Evolutionary conservation across 2,888 invertebrate genomes (phyloP).

Genomic region (Metalampra italica): DNA sequence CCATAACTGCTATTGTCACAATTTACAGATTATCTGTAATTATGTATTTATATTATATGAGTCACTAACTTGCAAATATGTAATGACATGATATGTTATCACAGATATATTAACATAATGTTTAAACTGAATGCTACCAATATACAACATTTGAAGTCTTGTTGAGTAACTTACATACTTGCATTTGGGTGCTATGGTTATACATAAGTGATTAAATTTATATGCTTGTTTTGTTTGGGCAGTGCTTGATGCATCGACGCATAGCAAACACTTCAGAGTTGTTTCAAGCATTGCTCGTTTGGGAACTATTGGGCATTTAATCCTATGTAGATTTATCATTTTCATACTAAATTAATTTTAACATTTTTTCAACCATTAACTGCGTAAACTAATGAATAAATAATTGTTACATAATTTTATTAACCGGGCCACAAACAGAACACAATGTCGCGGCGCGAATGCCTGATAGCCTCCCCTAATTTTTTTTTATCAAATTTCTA

Average conservation of each 20-base stretch:
- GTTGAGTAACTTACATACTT: slow-evolving; percentile 75
- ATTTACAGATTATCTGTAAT: slow-evolving; percentile 74
- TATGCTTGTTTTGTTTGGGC: slow-evolving; percentile 71
- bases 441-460: slow-evolving; percentile 72
- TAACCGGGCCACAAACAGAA: slow-evolving; percentile 66
- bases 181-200: slow-evolving; percentile 78
- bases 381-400: slow-evolving; percentile 71
- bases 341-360: slow-evolving; percentile 78
- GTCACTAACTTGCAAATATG: slow-evolving; percentile 80
- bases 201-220: slow-evolving; percentile 69
- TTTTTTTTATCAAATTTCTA: slow-evolving; percentile 46
- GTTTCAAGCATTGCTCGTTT: slow-evolving; percentile 61
- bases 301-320: slow-evolving; percentile 80
- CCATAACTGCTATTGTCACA: slow-evolving; percentile 75
- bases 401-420: slow-evolving; percentile 64
- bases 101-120: slow-evolving; percentile 65
- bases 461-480: slow-evolving; percentile 75
- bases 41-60: slow-evolving; percentile 78
- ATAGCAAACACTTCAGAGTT: slow-evolving; percentile 7
- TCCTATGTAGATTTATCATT: slow-evolving; percentile 75
- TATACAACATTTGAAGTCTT: slow-evolving; percentile 52
- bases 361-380: slow-evolving; percentile 77
- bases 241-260: slow-evolving; percentile 47
- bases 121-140: slow-evolving; percentile 65
- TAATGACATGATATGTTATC: slow-evolving; percentile 65